Evolutionary conservation across 2,113 vertebrate species (phyloP), one percentile per base, ranked within the genome.

Genomic region (Rhinolophus ferrumequinum): DNA sequence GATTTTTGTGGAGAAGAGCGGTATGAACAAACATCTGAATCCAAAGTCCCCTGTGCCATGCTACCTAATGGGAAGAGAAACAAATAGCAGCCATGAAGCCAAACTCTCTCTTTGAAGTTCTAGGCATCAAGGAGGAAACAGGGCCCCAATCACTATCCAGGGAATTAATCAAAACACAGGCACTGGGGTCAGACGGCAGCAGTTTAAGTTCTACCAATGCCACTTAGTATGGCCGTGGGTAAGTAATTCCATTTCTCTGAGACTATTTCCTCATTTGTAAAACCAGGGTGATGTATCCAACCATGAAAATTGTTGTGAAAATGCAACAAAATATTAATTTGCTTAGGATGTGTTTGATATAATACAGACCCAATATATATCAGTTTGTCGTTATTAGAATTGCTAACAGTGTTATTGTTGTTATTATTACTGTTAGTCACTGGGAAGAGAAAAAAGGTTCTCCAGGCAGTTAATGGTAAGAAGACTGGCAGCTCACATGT

Each of bases 271-370:
- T 96, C 5, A 19, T 7, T 41, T 58, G 24, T 66, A 66, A 84
- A 94, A 90, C 13, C 5, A 28, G 12, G 2, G 69, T 72, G 28
- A 77, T 70, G 15, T 28, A 64, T 16, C 67, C 38, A 90, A 2
- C 58, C 54, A 80, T 54, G n/a, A 90, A 81, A 30, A n/a, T 28
- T 24, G 41, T 30, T 93, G 11, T 69, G 60, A 47, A 95, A 93
- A 88, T 76, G 26, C 41, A 96, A 44, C 54, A 81, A 81, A 75
- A 92, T 75, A 77, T 52, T 88, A 58, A 82, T 81, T 81, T 96
- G 30, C 11, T 70, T 54, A 87, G 33, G 22, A 16, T 6, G 28
- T 52, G 12, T 18, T 60, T 67, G 12, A 54, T 54, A 81, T 26
- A 86, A 24, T 18, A 96, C 16, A 75, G 0, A 33, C 19, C n/a